Percentiles rank a stretch among this genome's conserved stretches.
phyloP scores from a whole-genome alignment of 2,113 vertebrate species.

The Lynx canadensis region DNA sequence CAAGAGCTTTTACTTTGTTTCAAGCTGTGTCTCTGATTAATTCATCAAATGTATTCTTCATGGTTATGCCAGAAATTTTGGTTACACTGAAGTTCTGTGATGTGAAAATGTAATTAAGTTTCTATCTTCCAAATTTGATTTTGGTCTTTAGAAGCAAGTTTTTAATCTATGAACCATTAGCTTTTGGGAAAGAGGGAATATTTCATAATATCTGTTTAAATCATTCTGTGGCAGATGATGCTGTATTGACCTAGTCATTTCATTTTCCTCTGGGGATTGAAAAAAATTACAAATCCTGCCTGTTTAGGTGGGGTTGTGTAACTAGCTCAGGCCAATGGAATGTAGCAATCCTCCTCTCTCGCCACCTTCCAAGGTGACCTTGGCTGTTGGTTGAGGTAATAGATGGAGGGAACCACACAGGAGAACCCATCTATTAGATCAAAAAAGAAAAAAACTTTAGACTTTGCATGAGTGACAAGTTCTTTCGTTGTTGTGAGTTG shows the following conservation, averaged over 20 bases:
- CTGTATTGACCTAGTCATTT: neutral
- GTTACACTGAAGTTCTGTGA: neutral
- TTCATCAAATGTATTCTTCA: conserved; percentile 16
- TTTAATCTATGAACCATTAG: neutral
- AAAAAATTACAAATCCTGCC: neutral
- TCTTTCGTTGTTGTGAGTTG: neutral
- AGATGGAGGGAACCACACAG: neutral
- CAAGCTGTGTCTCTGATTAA: neutral
- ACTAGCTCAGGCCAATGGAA: neutral
- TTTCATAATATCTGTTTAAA: conserved; percentile 16
- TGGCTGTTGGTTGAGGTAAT: neutral
- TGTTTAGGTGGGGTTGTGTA: neutral
- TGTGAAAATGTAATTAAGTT: conserved; percentile 45
- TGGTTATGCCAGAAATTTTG: neutral
- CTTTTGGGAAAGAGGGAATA: neutral
- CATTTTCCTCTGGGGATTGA: neutral
- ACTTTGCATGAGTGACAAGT: neutral
- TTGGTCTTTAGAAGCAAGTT: conserved; percentile 23
- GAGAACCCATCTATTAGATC: neutral
- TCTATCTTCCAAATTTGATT: conserved; percentile 23
- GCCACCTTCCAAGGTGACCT: neutral
- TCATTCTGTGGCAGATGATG: neutral
- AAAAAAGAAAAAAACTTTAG: neutral
- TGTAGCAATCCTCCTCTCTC: neutral
- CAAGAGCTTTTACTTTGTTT: neutral